Evolutionary conservation across 2,888 invertebrate genomes (phyloP), one percentile per base, ranked within the genome.

Genomic region (Perithous albicinctus): DNA sequence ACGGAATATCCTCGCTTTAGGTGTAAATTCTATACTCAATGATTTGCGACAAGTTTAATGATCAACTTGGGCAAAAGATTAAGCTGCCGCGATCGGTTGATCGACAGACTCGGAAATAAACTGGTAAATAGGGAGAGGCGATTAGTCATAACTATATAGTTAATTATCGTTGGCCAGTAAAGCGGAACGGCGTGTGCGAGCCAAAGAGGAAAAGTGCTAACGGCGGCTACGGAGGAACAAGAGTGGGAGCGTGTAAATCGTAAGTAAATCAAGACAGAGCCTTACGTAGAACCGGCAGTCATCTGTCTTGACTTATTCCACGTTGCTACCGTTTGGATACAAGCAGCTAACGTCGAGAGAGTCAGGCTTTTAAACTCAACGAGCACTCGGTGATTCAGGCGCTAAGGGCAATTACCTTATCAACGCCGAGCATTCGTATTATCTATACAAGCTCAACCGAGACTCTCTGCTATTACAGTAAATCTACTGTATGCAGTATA

Each of bases 291-390:
- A 87, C 83, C 87, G 85, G 84, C 83, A 86, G 87, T 88, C 89
- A 86, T 88, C 87, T 86, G 87, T 88, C 88, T 88, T 87, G 85
- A 84, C 85, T 85, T 54, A 79, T 76, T 66, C 59, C 48, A 56
- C 10, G 66, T 64, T 70, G 1, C 43, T 43, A 15, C 15, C 43
- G 15, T 2, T 15, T n/a, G 5, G 5, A 29, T 4, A 29, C 3
- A 15, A 43, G n/a, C 43, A n/a, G 43, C 43, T n/a, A n/a, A n/a
- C n/a, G n/a, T n/a, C n/a, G n/a, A 15, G 29, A 43, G 43, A 43
- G 41, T 43, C 15, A 43, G 43, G 5, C 43, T 43, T 43, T 15
- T 43, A 5, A n/a, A 43, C n/a, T 43, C 43, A n/a, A n/a, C 15
- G 64, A 64, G 64, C n/a, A 64, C 43, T 26, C 43, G 64, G 26